Conservation (phyloP, 2,888 invertebrate species). For the Tricholauxania praeusta region DNA sequence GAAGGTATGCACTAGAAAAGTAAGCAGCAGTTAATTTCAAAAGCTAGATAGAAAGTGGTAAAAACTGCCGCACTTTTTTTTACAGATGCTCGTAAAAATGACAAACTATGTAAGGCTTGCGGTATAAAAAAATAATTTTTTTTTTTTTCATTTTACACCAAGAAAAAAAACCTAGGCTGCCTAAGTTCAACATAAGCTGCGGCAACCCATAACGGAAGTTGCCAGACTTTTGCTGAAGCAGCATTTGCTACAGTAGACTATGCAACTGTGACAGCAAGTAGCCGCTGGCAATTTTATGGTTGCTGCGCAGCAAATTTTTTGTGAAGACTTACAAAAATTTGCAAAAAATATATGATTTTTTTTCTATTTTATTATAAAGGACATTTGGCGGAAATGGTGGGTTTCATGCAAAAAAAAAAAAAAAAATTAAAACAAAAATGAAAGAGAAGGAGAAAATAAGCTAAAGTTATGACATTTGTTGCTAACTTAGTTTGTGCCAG, state of each 20-base stretch:
- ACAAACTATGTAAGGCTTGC: constrained; percentile 30
- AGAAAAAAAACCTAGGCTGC: background rate
- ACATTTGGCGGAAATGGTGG: constrained; percentile 18
- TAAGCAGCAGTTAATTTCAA: constrained; percentile 16
- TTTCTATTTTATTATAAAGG: constrained; percentile 18
- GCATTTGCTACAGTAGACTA: constrained; percentile 22
- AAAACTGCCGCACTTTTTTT: too few relatives aligned
- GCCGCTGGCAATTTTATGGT: constrained; percentile 27
- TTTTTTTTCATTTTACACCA: background rate
- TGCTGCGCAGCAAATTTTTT: constrained; percentile 11
- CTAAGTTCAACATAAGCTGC: constrained; percentile 18
- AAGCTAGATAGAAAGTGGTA: background rate
- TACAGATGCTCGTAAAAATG: constrained; percentile 22
- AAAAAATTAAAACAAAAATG: background rate
- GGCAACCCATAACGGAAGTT: constrained; percentile 17
- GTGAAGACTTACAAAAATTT: constrained; percentile 10
- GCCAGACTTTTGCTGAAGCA: constrained; percentile 30
- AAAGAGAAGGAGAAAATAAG: constrained; percentile 3
- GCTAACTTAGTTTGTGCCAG: constrained; percentile 26
- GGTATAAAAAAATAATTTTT: constrained; percentile 13
- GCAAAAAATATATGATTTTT: background rate
- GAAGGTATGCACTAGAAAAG: background rate
- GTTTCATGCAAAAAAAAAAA: background rate
- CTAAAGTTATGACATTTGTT: constrained; percentile 33
- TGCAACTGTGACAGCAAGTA: constrained; percentile 32